Conservation (phyloP, 1,140 invertebrate species). For the Drosophila insularis region DNA sequence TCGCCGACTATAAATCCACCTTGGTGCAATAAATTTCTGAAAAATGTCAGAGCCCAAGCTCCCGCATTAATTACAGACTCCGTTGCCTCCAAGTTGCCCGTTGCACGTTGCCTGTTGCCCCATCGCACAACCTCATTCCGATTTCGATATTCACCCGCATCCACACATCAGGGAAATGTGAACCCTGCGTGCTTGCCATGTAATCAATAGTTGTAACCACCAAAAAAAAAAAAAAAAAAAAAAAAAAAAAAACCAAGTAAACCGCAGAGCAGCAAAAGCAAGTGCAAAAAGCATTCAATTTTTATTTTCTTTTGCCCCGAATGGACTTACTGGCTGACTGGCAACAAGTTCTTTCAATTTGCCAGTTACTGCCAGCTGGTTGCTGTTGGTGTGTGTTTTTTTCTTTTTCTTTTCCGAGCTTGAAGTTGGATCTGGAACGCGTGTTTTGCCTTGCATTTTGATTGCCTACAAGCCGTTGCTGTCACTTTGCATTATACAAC, state of each 20-base stretch:
- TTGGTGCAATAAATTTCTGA: conserved; percentile 80
- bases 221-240: conserved; percentile 39
- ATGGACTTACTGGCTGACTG: conserved; percentile 32
- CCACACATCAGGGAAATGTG: conserved; percentile 64
- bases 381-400: conserved; percentile 31
- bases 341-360: conserved; percentile 81
- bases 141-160: conserved; percentile 53
- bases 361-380: conserved; percentile 48
- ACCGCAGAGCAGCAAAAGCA: conserved; percentile 62
- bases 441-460: conserved; percentile 74
- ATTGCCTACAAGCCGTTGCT: conserved; percentile 75
- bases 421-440: conserved; percentile 58
- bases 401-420: background rate
- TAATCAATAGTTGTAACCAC: conserved; percentile 81
- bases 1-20: conserved; percentile 80
- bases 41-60: conserved; percentile 76
- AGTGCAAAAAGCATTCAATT: conserved; percentile 77
- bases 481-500: conserved; percentile 75
- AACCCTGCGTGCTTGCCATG: conserved; percentile 64
- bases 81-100: conserved; percentile 23
- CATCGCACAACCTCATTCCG: conserved; percentile 39
- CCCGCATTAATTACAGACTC: conserved; percentile 81
- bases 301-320: conserved; percentile 47
- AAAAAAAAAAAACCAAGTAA: conserved; percentile 5
- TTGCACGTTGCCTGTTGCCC: conserved; percentile 33